phyloP scores from a whole-genome alignment of 2,888 invertebrate genomes.

The Apotomis capreana region DNA sequence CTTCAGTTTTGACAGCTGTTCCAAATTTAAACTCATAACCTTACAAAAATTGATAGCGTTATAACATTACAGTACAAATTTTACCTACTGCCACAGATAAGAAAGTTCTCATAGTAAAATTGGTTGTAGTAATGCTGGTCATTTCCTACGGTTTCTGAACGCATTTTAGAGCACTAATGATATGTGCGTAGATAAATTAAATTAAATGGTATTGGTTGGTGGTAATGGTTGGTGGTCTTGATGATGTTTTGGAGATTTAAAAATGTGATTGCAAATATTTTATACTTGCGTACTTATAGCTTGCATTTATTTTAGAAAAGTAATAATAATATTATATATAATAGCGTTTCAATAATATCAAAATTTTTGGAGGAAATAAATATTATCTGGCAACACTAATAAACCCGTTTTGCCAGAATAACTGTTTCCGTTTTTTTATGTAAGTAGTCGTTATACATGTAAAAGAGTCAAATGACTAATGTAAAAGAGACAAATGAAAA shows the following conservation, averaged over 20 bases:
- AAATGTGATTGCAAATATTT: constrained; percentile 39
- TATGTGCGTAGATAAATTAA: no score
- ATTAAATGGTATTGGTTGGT: no score
- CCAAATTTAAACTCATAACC: no score
- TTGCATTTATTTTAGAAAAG: constrained; percentile 48
- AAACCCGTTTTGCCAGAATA: not conserved
- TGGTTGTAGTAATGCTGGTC: no score
- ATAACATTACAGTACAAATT: no score
- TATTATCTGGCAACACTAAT: constrained; percentile 15
- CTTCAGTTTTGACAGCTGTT: no score
- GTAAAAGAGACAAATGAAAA: not conserved
- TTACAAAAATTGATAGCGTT: no score
- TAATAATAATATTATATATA: constrained; percentile 14
- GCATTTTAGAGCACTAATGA: no score
- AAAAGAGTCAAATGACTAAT: not conserved
- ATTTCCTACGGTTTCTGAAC: no score
- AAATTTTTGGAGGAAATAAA: not conserved
- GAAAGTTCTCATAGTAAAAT: no score
- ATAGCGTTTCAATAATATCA: not conserved
- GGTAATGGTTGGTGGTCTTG: no score
- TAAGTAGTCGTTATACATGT: not conserved
- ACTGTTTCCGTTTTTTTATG: not conserved
- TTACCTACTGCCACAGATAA: no score
- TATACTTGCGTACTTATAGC: constrained; percentile 46
- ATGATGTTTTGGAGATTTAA: not conserved